Conservation (phyloP, 2,797 vertebrate genomes). For the Astyanax mexicanus region DNA sequence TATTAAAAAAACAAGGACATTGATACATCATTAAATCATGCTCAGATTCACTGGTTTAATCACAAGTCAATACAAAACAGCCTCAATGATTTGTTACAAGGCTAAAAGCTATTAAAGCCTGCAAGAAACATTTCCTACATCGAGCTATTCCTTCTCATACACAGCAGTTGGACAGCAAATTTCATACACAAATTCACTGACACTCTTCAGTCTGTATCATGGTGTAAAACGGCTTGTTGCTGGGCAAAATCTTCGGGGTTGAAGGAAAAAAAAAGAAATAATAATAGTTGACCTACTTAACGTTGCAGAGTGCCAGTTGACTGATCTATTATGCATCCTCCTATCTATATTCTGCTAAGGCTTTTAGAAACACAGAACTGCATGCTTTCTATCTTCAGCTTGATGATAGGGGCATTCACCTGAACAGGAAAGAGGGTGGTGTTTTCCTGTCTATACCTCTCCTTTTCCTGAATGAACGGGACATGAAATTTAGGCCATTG, state of each 20-base stretch:
- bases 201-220: conserved; percentile 5
- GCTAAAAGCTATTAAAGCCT: not conserved
- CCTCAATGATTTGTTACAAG: not conserved
- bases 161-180: not conserved
- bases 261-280: conserved; percentile 32
- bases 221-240: conserved; percentile 47
- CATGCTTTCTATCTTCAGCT: not conserved
- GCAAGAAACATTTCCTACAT: not conserved
- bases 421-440: not conserved
- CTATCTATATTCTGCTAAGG: conserved; percentile 16
- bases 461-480: not conserved
- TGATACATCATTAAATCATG: not conserved
- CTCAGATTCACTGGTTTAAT: not conserved
- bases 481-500: not conserved
- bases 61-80: not conserved
- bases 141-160: not conserved
- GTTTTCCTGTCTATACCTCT: not conserved
- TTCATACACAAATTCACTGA: not conserved
- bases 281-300: conserved; percentile 57
- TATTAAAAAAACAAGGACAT: not conserved
- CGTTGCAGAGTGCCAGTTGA: conserved; percentile 42
- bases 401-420: not conserved
- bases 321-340: conserved; percentile 54
- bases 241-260: conserved; percentile 43
- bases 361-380: conserved; percentile 4